These are phyloP conservation scores for Odobenus rosmarus DNA, from an alignment of 2,113 vertebrate genomes.

Conservation along the genomic window DNA sequence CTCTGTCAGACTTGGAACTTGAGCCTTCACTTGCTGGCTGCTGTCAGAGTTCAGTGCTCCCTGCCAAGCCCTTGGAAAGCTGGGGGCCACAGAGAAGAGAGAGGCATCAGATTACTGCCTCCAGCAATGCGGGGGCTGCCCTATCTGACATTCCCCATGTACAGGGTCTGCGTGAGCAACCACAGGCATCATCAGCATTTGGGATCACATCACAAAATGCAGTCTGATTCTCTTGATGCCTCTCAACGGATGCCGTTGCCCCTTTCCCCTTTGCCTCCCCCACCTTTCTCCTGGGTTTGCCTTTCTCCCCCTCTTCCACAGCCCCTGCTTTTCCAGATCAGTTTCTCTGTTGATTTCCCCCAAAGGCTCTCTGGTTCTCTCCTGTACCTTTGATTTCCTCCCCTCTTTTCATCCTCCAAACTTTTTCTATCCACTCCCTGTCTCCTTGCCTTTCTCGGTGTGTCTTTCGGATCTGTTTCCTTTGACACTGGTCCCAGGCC, in stretches of 20 bases:
- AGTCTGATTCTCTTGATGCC: conserved; percentile 56
- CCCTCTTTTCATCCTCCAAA: conserved; percentile 34
- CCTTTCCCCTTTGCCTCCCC: neutral
- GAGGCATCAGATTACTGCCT: conserved; percentile 50
- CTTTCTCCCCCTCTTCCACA: neutral
- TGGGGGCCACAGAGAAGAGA: neutral
- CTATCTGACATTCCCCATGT: neutral
- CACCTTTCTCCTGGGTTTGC: neutral
- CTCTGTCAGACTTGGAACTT: conserved; percentile 56
- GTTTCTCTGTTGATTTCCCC: conserved; percentile 27
- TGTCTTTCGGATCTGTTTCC: conserved; percentile 85
- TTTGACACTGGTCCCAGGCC: conserved; percentile 87
- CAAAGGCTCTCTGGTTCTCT: neutral
- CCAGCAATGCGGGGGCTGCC: conserved; percentile 29
- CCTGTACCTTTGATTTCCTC: neutral
- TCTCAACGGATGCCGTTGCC: neutral
- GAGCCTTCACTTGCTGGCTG: conserved; percentile 55
- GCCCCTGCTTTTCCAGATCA: neutral
- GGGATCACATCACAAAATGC: neutral
- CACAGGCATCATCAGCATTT: conserved; percentile 66
- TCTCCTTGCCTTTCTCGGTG: conserved; percentile 73
- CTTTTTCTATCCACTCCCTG: conserved; percentile 56
- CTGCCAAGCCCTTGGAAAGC: conserved; percentile 70
- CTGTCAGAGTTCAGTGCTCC: conserved; percentile 65
- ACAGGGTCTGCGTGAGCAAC: neutral